A percentile compares a stretch with the other conserved stretches of the same genome.
phyloP scores from a whole-genome alignment of 2,113 vertebrate species.

The Chionis minor region DNA sequence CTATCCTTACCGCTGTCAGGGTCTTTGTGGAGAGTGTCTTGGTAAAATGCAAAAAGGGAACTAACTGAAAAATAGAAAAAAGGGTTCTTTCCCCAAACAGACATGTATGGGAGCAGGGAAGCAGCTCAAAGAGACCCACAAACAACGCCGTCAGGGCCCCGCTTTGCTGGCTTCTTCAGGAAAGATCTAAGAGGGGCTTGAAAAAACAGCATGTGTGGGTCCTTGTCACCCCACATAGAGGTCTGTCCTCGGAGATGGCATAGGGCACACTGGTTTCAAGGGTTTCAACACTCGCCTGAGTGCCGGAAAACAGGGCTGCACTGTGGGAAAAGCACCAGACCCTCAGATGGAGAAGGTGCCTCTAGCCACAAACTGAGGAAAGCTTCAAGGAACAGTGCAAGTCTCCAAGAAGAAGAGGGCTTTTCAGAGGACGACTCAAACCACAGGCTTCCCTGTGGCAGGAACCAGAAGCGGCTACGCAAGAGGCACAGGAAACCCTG shows the following conservation, averaged over 20 bases:
- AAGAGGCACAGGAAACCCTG: not conserved
- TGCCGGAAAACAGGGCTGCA: not conserved
- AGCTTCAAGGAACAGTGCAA: rapidly evolving
- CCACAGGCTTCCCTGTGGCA: not conserved
- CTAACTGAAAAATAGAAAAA: not conserved
- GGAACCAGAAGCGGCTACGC: not conserved
- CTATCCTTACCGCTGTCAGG: not conserved
- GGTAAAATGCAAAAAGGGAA: not conserved
- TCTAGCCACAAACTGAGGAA: rapidly evolving
- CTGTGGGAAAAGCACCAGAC: not conserved
- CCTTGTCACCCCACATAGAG: rapidly evolving
- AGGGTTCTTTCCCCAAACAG: not conserved
- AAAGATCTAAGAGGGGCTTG: too few species aligned
- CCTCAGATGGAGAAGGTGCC: not conserved
- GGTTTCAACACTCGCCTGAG: rapidly evolving
- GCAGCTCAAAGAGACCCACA: not conserved
- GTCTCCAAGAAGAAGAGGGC: not conserved
- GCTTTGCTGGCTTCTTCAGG: not conserved
- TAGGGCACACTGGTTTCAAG: too few species aligned
- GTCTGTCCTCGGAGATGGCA: not conserved
- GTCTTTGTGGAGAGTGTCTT: not conserved
- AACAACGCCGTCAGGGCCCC: rapidly evolving
- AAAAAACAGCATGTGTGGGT: not conserved
- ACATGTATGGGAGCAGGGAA: too few species aligned
- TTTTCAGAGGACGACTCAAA: not conserved